These are phyloP conservation scores for Pasiphila rectangulata DNA, from an alignment of 2,888 invertebrate genomes.

Conservation along the genomic window DNA sequence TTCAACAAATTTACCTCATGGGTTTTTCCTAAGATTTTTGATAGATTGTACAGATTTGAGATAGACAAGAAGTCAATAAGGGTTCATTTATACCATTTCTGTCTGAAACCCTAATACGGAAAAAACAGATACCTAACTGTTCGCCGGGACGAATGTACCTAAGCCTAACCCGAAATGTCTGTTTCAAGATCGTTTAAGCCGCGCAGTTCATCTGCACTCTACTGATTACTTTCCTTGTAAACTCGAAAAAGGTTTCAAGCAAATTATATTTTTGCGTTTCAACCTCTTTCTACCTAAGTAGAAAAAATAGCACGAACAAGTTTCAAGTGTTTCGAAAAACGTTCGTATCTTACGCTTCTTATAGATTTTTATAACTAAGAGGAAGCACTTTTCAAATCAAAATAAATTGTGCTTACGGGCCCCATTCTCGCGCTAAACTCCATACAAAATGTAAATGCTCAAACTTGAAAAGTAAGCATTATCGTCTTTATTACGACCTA, in stretches of 20 bases:
- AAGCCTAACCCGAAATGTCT: constrained; percentile 6
- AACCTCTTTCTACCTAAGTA: not conserved
- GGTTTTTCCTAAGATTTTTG: too few species aligned
- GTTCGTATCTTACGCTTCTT: not conserved
- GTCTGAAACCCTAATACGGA: too few species aligned
- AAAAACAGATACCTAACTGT: not conserved
- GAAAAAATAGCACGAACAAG: not conserved
- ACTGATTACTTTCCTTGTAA: constrained; percentile 43
- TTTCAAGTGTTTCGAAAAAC: not conserved
- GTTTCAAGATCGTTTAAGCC: constrained; percentile 26
- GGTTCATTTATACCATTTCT: too few species aligned
- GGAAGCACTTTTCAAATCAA: not conserved
- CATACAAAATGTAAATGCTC: too few species aligned
- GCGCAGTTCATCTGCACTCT: constrained; percentile 42
- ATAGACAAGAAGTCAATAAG: not conserved
- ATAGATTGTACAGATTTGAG: too few species aligned
- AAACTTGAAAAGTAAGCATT: too few species aligned
- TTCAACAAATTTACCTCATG: too few species aligned
- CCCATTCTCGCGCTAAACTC: too few species aligned
- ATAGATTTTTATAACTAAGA: not conserved
- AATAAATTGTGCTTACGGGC: constrained; percentile 11
- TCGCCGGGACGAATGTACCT: not conserved
- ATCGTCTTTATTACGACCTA: too few species aligned
- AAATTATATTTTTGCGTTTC: constrained; percentile 32
- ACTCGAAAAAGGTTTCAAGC: constrained; percentile 32